These are phyloP conservation scores for Orthosia cruda DNA, from an alignment of 2,888 invertebrate genomes.

Conservation along the genomic window DNA sequence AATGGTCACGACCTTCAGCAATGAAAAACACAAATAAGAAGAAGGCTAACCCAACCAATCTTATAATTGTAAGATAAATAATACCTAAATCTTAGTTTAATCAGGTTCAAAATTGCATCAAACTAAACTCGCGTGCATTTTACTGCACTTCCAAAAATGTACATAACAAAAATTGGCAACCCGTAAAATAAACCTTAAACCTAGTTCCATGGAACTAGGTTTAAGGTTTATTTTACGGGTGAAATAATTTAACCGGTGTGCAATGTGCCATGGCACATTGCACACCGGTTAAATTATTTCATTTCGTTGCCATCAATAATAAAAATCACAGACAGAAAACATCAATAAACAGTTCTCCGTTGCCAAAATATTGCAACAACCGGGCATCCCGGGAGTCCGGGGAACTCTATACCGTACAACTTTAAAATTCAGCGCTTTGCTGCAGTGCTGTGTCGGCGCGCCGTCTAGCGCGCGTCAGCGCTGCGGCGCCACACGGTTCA, in stretches of 20 bases:
- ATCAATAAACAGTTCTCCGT: conserved; percentile 54
- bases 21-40: no score
- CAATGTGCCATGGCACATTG: no score
- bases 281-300: conserved; percentile 36
- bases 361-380: conserved; percentile 52
- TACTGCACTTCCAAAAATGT: not conserved
- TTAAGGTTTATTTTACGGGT: no score
- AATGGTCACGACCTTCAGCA: no score
- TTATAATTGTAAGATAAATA: no score
- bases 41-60: not conserved
- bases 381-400: not conserved
- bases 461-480: conserved; percentile 47
- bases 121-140: not conserved
- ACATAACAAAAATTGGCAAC: not conserved
- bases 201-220: conserved; percentile 11
- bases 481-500: conserved; percentile 47
- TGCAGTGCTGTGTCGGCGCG: conserved; percentile 55
- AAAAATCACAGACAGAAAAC: conserved; percentile 46
- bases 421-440: conserved; percentile 52
- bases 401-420: conserved; percentile 24
- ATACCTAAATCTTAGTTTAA: not conserved
- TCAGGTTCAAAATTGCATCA: not conserved
- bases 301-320: conserved; percentile 51
- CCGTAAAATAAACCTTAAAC: conserved; percentile 22
- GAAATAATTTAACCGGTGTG: no score